A percentile compares a stretch with the other conserved stretches of the same genome.
These are phyloP conservation scores for Dendrophyllia cribrosa DNA, from an alignment of 64 coral and sea anemone species.

Conservation along the genomic window DNA sequence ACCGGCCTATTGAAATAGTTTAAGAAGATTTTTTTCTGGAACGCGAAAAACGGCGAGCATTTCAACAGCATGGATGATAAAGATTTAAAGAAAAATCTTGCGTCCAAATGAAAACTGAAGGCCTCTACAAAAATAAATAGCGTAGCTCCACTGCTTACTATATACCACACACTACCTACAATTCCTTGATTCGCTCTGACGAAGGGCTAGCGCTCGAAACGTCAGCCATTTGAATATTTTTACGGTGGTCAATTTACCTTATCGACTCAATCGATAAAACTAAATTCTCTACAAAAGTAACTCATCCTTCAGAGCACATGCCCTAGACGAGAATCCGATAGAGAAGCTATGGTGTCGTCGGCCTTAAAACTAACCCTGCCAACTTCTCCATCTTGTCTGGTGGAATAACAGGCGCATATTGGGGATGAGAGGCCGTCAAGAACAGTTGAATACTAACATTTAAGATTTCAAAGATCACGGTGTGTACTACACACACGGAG, in stretches of 20 bases:
- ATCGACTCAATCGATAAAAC: too few species aligned
- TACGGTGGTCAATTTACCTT: too few species aligned
- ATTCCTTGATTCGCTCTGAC: too few species aligned
- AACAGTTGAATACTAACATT: background rate
- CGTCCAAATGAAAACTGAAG: constrained; percentile 11
- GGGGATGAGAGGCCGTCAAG: constrained; percentile 51
- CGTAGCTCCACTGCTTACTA: too few species aligned
- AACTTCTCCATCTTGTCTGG: constrained; percentile 48
- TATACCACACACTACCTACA: too few species aligned
- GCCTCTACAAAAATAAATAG: background rate
- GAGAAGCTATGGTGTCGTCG: constrained; percentile 35
- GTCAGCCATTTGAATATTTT: too few species aligned
- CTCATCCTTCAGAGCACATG: constrained; percentile 5
- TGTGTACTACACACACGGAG: constrained; percentile 12
- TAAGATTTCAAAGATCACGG: background rate
- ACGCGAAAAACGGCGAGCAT: too few species aligned
- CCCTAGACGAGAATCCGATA: constrained; percentile 11
- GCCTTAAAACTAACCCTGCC: constrained; percentile 4
- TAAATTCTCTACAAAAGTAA: background rate
- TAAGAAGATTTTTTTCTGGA: too few species aligned
- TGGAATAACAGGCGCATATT: constrained; percentile 52
- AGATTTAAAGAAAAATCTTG: too few species aligned
- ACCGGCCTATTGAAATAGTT: too few species aligned
- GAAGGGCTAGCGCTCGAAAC: too few species aligned
- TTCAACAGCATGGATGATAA: too few species aligned